Conservation (phyloP, 2,888 invertebrate species). For the Lithophane semibrunnea region DNA sequence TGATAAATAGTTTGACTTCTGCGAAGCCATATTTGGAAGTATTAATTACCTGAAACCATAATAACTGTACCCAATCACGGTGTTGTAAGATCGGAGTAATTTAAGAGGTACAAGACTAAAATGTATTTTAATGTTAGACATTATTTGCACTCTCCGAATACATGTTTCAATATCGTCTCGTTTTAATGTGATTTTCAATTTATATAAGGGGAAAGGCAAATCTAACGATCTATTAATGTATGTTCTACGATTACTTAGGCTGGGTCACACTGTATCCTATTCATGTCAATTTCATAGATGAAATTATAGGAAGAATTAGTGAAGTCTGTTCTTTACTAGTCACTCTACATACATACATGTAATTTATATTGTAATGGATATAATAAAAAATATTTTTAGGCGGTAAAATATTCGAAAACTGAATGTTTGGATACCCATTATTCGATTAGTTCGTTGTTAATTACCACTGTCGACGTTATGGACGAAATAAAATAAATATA, state of each 20-base stretch:
- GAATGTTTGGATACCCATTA: conserved; percentile 83
- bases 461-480: conserved; percentile 82
- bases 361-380: conserved; percentile 71
- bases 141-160: conserved; percentile 59
- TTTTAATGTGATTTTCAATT: conserved; percentile 56
- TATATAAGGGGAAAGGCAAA: conserved; percentile 75
- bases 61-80: conserved; percentile 3
- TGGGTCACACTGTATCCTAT: conserved; percentile 75
- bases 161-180: conserved; percentile 51
- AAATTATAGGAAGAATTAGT: conserved; percentile 72
- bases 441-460: conserved; percentile 85
- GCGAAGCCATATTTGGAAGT: conserved; percentile 22
- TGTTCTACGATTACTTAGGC: conserved; percentile 74
- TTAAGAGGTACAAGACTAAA: conserved; percentile 85
- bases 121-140: conserved; percentile 74
- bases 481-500: conserved; percentile 82
- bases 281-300: conserved; percentile 67
- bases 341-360: conserved; percentile 88
- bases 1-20: conserved; percentile 2
- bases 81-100: conserved; percentile 37
- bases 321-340: conserved; percentile 69
- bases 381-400: conserved; percentile 76
- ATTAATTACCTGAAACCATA: conserved; percentile 11
- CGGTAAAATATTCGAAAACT: conserved; percentile 76
- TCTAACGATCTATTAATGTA: conserved; percentile 58